Evolutionary conservation across 2,888 invertebrate genomes (phyloP), one percentile per base, ranked within the genome.

Genomic region (Drosophila leonis): DNA sequence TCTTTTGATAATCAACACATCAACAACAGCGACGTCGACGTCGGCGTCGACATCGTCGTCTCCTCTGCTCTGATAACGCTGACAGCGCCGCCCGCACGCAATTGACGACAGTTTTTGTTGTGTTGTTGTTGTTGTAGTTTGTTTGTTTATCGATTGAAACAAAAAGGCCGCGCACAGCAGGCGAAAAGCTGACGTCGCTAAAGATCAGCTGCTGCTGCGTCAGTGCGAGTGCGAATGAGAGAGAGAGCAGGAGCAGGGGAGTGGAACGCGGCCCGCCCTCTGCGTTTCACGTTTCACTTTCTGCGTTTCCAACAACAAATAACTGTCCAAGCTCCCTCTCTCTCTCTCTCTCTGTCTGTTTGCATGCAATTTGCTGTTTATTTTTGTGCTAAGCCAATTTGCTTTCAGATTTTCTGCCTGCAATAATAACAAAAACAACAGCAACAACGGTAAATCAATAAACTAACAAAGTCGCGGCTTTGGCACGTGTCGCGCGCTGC

Each of bases 361-460:
- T 7, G 42, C 41, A 20, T 56, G 48, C 61, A 42, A 51, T 35
- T 49, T 51, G 37, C 56, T 59, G 46, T 68, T 33, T 62, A 42
- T 73, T 85, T 83, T 78, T 76, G 73, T 70, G 71, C 49, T 88
- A 83, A 88, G 83, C 81, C 73, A 86, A 84, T 84, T 84, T 83
- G 83, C 78, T 71, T 64, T 62, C 49, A 66, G 70, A 75, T 70
- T 75, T 52, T 56, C 20, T 48, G 60, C 42, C 35, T 31, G 24
- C 24, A 24, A 24, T 24, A 20, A 10, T 18, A 42, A 3, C 44
- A 41, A n/a, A n/a, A n/a, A 27, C 61, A 68, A 18, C 54, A 54
- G 24, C 24, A 37, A n/a, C 37, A 65, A 72, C 61, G 62, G 63
- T 68, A 75, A 78, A 78, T 80, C 80, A 80, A 80, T 78, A 75